A percentile compares a stretch with the other conserved stretches of the same genome.
Conservation (phyloP, 2,888 invertebrate genomes). For the Erynnis tages region DNA sequence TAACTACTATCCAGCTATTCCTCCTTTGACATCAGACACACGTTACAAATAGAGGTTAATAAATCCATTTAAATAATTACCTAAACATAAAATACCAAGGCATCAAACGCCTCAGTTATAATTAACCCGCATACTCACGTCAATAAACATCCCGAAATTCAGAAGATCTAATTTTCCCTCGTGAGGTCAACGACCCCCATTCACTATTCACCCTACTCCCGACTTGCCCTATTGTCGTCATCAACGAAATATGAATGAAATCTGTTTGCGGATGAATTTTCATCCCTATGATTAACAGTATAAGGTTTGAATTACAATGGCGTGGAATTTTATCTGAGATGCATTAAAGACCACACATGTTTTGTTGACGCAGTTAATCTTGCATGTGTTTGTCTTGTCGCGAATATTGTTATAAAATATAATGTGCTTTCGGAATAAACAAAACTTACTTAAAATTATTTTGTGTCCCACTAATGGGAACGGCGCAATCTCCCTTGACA, state of each 20-base stretch:
- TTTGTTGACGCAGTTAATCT: slow-evolving; percentile 24
- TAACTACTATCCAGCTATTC: too few species aligned
- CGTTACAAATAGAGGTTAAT: too few species aligned
- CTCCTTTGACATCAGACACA: too few species aligned
- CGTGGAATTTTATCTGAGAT: background rate
- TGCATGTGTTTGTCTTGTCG: slow-evolving; percentile 10
- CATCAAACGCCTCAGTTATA: background rate
- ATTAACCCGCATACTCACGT: background rate
- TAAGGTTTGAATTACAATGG: background rate
- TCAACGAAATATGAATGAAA: slow-evolving; percentile 22
- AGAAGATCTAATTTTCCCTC: background rate
- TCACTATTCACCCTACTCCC: slow-evolving; percentile 13
- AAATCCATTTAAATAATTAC: too few species aligned
- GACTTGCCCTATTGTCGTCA: slow-evolving; percentile 11
- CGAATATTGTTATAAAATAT: slow-evolving; percentile 15
- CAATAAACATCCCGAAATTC: background rate
- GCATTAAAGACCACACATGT: slow-evolving; percentile 22
- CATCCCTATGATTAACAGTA: background rate
- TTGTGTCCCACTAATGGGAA: too few species aligned
- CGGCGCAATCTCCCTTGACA: too few species aligned
- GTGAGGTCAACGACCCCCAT: slow-evolving; percentile 14
- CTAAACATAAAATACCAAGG: too few species aligned
- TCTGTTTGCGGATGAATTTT: background rate
- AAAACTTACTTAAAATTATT: too few species aligned
- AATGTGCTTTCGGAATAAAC: too few species aligned